A percentile compares a stretch with the other conserved stretches of the same genome.
Evolutionary conservation across 2,113 vertebrate species (phyloP).

Genomic region (Coturnix japonica): DNA sequence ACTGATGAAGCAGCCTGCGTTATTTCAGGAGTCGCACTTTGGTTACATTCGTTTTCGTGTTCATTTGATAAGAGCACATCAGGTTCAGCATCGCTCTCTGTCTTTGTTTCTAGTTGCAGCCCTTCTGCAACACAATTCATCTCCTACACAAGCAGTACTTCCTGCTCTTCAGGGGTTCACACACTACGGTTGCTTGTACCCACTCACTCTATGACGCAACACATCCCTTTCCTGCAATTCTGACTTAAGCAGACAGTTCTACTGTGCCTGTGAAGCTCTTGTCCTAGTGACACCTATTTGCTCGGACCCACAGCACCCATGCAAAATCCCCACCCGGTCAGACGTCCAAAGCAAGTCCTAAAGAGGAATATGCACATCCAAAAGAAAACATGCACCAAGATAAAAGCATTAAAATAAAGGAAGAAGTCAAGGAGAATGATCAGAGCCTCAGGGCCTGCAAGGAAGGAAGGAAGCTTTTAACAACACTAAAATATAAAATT

Average conservation of each 20-base stretch:
- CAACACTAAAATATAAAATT: constrained; percentile 67
- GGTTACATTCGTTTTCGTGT: neutral
- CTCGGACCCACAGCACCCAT: neutral
- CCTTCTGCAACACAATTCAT: neutral
- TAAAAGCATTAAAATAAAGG: constrained; percentile 44
- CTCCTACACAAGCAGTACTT: neutral
- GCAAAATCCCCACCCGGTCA: neutral
- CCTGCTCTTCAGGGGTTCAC: constrained; percentile 21
- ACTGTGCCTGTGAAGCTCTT: neutral
- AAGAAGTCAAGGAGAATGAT: constrained; percentile 10
- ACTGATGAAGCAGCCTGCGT: neutral
- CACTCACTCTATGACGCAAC: neutral
- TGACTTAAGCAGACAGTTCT: neutral
- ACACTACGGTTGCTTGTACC: neutral
- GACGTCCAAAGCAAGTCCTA: neutral
- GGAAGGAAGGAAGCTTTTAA: constrained; percentile 65
- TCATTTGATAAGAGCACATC: neutral
- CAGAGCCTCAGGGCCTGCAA: constrained; percentile 10
- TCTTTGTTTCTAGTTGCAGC: neutral
- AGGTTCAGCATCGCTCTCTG: neutral
- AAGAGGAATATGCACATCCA: neutral
- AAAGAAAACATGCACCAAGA: neutral
- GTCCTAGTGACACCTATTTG: neutral
- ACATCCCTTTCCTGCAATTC: constrained; percentile 56
- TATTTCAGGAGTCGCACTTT: constrained; percentile 25